Conservation (phyloP, 2,797 vertebrate species). For the Manis pentadactyla region DNA sequence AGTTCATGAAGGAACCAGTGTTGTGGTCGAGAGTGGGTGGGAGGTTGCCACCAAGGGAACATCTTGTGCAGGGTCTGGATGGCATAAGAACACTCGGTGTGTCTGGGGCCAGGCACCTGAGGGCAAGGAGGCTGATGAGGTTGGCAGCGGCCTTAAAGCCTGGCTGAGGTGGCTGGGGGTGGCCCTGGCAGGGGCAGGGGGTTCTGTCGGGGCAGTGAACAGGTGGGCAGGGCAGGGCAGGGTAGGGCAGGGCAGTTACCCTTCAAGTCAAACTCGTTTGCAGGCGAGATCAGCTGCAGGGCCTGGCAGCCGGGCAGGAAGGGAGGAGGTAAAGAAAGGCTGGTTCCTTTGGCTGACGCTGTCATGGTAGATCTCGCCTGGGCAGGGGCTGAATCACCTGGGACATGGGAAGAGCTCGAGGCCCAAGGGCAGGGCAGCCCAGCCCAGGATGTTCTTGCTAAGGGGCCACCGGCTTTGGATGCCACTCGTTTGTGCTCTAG, state of each 20-base stretch:
- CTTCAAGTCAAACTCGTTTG: conserved; percentile 79
- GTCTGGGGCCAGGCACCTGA: background rate
- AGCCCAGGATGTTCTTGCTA: background rate
- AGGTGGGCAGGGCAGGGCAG: conserved; percentile 63
- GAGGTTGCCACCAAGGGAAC: background rate
- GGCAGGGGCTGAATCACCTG: conserved; percentile 55
- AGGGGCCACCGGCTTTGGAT: background rate
- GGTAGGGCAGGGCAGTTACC: conserved; percentile 60
- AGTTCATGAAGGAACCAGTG: background rate
- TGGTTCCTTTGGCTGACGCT: conserved; percentile 35
- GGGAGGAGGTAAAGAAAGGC: conserved; percentile 57
- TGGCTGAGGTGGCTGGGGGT: background rate
- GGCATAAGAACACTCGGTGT: background rate
- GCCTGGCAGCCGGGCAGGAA: conserved; percentile 64
- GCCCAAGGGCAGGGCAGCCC: background rate
- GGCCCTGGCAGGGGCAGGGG: background rate
- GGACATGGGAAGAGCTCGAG: background rate
- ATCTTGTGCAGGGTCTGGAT: background rate
- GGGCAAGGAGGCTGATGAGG: background rate
- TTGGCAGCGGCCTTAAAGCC: background rate
- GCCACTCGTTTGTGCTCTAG: background rate
- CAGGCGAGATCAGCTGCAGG: conserved; percentile 63
- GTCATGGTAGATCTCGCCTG: background rate
- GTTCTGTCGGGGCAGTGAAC: conserved; percentile 45
- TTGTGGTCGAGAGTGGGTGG: background rate